Conservation (phyloP, 2,113 vertebrate species). For the Gulo gulo region DNA sequence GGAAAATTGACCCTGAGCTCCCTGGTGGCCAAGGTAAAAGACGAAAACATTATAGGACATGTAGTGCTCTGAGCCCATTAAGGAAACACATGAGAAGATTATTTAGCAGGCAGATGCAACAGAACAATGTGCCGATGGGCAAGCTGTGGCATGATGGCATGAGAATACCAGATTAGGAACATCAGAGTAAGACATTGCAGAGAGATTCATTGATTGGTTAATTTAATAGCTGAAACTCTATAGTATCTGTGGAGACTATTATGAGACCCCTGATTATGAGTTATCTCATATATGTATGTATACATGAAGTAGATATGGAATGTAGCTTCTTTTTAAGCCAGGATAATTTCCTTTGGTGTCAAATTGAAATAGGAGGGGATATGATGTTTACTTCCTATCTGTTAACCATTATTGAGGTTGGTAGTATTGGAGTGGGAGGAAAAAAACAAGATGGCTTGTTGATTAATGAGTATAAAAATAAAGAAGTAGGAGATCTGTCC, state of each 20-base stretch:
- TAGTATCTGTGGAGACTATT: not conserved
- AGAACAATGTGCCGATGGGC: not conserved
- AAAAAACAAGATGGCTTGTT: not conserved
- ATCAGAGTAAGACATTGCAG: not conserved
- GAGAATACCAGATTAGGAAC: not conserved
- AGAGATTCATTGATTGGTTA: not conserved
- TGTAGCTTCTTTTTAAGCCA: not conserved
- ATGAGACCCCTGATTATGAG: not conserved
- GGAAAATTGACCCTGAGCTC: not conserved
- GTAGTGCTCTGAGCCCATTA: not conserved
- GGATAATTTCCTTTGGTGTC: conserved; percentile 40
- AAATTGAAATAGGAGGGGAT: not conserved
- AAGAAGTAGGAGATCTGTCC: not conserved
- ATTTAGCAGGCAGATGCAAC: not conserved
- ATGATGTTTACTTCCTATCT: conserved; percentile 5
- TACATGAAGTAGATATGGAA: not conserved
- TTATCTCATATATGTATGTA: not conserved
- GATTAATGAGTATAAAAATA: conserved; percentile 13
- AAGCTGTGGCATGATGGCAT: not conserved
- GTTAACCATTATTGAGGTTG: not conserved
- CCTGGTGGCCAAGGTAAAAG: not conserved
- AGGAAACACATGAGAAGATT: not conserved
- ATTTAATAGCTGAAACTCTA: not conserved
- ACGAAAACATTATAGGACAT: not conserved
- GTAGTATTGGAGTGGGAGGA: not conserved